Percentiles rank a stretch among this genome's conserved stretches.
These are phyloP conservation scores for Vanessa atalanta DNA, from an alignment of 1,140 invertebrate species.

Conservation along the genomic window DNA sequence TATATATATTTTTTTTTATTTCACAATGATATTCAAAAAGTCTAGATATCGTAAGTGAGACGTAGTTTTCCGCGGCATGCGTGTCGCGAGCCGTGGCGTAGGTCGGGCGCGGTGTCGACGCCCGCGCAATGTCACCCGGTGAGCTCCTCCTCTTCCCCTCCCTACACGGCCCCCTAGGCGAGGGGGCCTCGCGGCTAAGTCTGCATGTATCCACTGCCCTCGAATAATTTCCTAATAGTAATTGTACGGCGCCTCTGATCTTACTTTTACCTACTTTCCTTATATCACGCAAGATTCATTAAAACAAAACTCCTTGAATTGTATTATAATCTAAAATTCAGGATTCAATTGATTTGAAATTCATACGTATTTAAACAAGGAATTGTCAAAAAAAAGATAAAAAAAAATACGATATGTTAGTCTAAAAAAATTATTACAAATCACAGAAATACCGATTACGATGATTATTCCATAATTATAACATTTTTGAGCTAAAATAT, in stretches of 20 bases:
- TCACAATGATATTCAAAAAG: conserved; percentile 14
- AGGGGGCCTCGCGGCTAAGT: conserved; percentile 25
- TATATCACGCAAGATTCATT: not conserved
- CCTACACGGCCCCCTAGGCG: conserved; percentile 19
- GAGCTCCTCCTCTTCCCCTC: conserved; percentile 34
- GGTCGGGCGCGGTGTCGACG: conserved; percentile 70
- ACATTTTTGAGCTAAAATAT: too few relatives aligned
- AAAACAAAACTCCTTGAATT: not conserved
- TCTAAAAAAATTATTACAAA: too few relatives aligned
- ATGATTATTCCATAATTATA: too few relatives aligned
- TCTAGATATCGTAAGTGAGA: conserved; percentile 22
- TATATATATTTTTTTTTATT: not conserved
- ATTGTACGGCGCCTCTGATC: conserved; percentile 49
- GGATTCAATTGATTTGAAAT: conserved; percentile 2
- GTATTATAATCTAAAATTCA: not conserved
- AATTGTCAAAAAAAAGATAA: not conserved
- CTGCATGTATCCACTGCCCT: conserved; percentile 50
- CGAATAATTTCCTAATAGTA: conserved; percentile 62
- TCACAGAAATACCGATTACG: too few relatives aligned
- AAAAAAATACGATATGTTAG: too few relatives aligned
- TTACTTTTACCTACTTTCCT: not conserved
- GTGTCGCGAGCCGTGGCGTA: conserved; percentile 60
- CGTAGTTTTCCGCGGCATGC: conserved; percentile 49
- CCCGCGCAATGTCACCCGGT: conserved; percentile 74
- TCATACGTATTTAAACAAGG: not conserved